Conservation (phyloP, 2,113 vertebrate species). For the Thomomys bottae region DNA sequence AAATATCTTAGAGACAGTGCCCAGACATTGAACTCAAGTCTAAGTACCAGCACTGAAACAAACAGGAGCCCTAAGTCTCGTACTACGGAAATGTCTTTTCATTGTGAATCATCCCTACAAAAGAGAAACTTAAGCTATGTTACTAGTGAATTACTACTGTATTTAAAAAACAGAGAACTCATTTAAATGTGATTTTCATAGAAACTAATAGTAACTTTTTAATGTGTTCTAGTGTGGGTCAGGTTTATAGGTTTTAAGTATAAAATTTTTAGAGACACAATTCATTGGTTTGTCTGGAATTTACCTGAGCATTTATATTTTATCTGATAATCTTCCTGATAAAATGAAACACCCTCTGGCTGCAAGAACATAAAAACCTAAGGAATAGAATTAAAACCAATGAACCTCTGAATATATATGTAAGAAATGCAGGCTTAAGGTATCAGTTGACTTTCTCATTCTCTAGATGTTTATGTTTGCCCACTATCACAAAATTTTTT, state of each 20-base stretch:
- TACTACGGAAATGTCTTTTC: neutral
- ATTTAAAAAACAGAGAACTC: neutral
- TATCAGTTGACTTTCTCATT: neutral
- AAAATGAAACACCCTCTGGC: slow-evolving; percentile 14
- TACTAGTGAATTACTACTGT: neutral
- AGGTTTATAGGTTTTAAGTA: neutral
- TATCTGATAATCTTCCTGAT: neutral
- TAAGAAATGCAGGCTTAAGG: neutral
- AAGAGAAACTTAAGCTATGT: neutral
- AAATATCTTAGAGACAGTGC: too few relatives aligned
- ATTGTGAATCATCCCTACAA: neutral
- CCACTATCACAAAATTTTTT: slow-evolving; percentile 10
- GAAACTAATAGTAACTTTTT: slow-evolving; percentile 11
- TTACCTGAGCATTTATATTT: neutral
- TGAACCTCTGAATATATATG: neutral
- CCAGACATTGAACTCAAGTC: too few relatives aligned
- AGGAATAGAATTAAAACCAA: neutral
- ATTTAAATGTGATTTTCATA: neutral
- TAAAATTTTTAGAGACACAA: slow-evolving; percentile 6
- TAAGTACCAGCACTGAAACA: too few relatives aligned
- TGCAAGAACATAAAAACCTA: neutral
- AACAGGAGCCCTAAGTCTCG: neutral
- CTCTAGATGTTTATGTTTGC: neutral
- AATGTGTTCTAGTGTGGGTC: neutral
- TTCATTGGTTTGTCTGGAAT: slow-evolving; percentile 40